Conservation (phyloP, 2,888 invertebrate species). For the Leptopterna dolabrata region DNA sequence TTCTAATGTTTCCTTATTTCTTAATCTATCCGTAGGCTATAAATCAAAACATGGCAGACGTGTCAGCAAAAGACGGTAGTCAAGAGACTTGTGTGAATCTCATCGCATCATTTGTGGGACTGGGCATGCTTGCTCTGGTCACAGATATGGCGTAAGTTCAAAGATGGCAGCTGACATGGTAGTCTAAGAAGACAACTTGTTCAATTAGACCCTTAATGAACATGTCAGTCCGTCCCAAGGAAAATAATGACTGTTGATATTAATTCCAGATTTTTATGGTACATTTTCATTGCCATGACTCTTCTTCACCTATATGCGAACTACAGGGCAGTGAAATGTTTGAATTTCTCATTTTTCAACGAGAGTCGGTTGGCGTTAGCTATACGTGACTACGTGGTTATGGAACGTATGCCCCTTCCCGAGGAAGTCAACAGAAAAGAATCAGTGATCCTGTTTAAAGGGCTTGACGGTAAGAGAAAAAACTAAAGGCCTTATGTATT, state of each 20-base stretch:
- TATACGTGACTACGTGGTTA: slow-evolving; percentile 75
- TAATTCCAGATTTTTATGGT: slow-evolving; percentile 69
- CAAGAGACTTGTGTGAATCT: slow-evolving; percentile 97
- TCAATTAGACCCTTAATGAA: background rate
- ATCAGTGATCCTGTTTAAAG: slow-evolving; percentile 74
- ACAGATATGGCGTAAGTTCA: slow-evolving; percentile 56
- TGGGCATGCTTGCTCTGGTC: slow-evolving; percentile 73
- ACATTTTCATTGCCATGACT: slow-evolving; percentile 80
- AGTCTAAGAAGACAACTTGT: background rate
- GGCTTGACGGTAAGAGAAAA: slow-evolving; percentile 66
- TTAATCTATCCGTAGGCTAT: slow-evolving; percentile 71
- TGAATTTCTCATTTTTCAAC: slow-evolving; percentile 85
- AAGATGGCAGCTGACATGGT: background rate
- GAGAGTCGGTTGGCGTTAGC: slow-evolving; percentile 79
- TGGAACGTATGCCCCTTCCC: slow-evolving; percentile 74
- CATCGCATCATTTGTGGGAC: slow-evolving; percentile 82
- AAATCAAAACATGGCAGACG: slow-evolving; percentile 91
- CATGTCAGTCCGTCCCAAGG: background rate
- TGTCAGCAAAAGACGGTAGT: slow-evolving; percentile 93
- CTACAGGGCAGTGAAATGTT: slow-evolving; percentile 84
- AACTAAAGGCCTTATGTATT: no score
- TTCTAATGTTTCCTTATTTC: no score
- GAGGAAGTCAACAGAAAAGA: slow-evolving; percentile 78
- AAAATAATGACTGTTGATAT: background rate
- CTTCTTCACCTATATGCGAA: slow-evolving; percentile 86